phyloP scores from a whole-genome alignment of 2,113 vertebrate species.

The Mola mola region DNA sequence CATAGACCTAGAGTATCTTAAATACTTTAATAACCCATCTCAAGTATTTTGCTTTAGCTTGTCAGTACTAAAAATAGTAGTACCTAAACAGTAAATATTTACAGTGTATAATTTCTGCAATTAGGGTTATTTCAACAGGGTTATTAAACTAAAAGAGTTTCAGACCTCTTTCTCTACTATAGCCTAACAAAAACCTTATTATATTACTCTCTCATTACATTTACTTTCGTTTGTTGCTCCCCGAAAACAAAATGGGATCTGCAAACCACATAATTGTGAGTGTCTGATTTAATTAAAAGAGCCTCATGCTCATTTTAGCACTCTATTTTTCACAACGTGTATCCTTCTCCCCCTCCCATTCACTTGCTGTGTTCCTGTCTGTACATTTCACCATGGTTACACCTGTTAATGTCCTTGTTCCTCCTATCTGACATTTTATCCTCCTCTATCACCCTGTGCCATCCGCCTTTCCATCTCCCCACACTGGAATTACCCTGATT shows the following conservation, averaged over 20 bases:
- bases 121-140: no score
- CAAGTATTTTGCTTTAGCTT: no score
- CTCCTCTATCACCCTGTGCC: constrained; percentile 68
- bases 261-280: constrained; percentile 38
- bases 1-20: no score
- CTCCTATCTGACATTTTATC: constrained; percentile 67
- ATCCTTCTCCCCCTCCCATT: constrained; percentile 28
- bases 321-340: constrained; percentile 23
- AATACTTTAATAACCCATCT: no score
- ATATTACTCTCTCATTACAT: constrained; percentile 16
- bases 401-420: constrained; percentile 58
- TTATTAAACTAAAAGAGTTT: no score
- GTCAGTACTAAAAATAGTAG: no score
- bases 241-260: constrained; percentile 19
- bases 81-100: no score
- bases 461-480: constrained; percentile 69
- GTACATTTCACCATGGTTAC: constrained; percentile 58
- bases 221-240: constrained; percentile 14
- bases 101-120: no score
- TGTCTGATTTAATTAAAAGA: constrained; percentile 58
- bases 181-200: background rate
- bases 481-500: constrained; percentile 78
- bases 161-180: no score
- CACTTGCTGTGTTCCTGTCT: constrained; percentile 21
- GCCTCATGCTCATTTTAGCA: constrained; percentile 23